Evolutionary conservation across 1,140 invertebrate genomes (phyloP).

Genomic region (Streblospio benedicti): DNA sequence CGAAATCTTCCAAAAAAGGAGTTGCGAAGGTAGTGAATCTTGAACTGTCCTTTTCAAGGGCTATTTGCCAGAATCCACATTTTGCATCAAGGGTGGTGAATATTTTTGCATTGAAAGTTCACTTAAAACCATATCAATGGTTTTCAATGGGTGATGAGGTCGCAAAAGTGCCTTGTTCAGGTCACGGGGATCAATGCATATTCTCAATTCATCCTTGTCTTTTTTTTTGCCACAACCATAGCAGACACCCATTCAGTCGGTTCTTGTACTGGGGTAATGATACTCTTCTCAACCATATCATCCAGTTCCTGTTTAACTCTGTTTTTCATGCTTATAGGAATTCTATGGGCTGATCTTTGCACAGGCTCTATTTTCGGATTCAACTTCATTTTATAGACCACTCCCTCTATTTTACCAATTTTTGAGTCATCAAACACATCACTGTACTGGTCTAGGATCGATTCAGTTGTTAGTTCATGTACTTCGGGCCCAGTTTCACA

Average conservation of each 20-base stretch:
- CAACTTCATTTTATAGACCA: too few species aligned
- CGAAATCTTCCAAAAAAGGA: conserved; percentile 5
- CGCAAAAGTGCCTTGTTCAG: conserved; percentile 23
- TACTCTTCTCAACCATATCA: conserved; percentile 9
- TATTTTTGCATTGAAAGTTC: conserved; percentile 22
- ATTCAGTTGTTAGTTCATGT: too few species aligned
- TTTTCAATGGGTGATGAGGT: conserved; percentile 19
- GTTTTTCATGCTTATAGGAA: too few species aligned
- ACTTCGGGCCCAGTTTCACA: too few species aligned
- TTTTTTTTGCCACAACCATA: conserved; percentile 20
- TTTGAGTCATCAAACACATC: too few species aligned
- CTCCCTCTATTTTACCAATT: too few species aligned
- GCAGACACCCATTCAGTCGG: conserved; percentile 22
- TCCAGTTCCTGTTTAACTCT: conserved; percentile 18
- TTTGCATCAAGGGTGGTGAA: conserved; percentile 22
- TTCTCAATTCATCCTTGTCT: conserved; percentile 17
- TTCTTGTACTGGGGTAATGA: conserved; percentile 21
- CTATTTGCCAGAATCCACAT: not conserved
- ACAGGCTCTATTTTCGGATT: too few species aligned
- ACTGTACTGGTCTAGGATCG: too few species aligned
- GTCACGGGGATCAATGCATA: conserved; percentile 24
- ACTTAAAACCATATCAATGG: conserved; percentile 25
- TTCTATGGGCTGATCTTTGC: too few species aligned
- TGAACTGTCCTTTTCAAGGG: not conserved
- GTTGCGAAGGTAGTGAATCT: conserved; percentile 3